Evolutionary conservation across 2,113 vertebrate genomes (phyloP).

Genomic region (Dasyprocta punctata): DNA sequence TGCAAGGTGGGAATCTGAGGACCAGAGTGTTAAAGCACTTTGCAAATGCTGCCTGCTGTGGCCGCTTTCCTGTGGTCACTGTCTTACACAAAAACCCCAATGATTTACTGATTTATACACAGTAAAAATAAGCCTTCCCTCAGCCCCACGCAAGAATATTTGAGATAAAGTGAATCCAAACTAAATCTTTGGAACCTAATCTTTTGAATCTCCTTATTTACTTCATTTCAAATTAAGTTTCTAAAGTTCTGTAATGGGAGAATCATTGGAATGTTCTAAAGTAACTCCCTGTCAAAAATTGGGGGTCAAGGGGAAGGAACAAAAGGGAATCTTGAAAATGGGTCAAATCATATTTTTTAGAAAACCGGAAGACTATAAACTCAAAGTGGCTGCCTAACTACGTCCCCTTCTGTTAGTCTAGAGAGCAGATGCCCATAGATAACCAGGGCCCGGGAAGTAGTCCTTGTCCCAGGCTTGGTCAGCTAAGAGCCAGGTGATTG

Average conservation of each 20-base stretch:
- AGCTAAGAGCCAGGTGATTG: neutral
- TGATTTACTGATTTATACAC: constrained; percentile 17
- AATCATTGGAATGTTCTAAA: constrained; percentile 50
- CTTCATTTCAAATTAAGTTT: constrained; percentile 32
- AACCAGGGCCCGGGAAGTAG: constrained; percentile 17
- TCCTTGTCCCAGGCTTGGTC: neutral
- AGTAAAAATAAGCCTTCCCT: constrained; percentile 17
- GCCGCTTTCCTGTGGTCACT: neutral
- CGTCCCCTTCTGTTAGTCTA: constrained; percentile 17
- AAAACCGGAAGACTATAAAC: constrained; percentile 28
- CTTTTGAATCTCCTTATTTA: constrained; percentile 18
- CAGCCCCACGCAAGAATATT: neutral
- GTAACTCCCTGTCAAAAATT: constrained; percentile 41
- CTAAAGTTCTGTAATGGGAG: neutral
- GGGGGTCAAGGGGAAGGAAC: neutral
- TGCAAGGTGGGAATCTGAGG: neutral
- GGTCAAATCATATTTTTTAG: constrained; percentile 50
- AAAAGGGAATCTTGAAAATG: constrained; percentile 6
- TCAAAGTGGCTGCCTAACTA: constrained; percentile 21
- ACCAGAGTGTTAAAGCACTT: constrained; percentile 7
- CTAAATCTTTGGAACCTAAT: neutral
- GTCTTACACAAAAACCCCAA: constrained; percentile 9
- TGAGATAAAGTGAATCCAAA: neutral
- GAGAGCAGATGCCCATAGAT: constrained; percentile 14
- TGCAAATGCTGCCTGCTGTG: neutral